phyloP scores from a whole-genome alignment of 2,113 vertebrate genomes.

The Rhabdornis inornatus region DNA sequence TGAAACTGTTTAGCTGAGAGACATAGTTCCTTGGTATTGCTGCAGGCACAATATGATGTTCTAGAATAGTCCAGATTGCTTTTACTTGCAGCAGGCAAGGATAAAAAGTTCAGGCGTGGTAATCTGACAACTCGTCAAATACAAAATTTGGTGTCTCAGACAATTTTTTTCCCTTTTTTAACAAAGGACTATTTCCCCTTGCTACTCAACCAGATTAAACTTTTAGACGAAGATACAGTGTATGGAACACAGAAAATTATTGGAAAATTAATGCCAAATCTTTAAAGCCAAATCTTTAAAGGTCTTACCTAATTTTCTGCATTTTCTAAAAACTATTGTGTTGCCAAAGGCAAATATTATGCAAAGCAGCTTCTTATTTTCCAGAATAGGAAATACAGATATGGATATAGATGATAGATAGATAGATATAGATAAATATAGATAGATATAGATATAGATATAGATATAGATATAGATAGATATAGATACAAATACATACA shows the following conservation, averaged over 20 bases:
- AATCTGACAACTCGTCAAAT: background rate
- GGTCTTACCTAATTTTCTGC: background rate
- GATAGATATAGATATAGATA: background rate
- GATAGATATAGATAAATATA: background rate
- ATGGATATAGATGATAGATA: background rate
- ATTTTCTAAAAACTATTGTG: background rate
- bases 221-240: background rate
- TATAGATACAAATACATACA: no score
- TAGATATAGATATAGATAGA: background rate
- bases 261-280: background rate
- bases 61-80: background rate
- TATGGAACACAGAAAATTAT: background rate
- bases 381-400: background rate
- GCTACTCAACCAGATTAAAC: background rate
- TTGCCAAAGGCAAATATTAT: background rate
- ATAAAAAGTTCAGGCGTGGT: background rate
- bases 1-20: background rate
- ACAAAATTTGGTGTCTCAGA: background rate
- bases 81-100: background rate
- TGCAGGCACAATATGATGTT: background rate
- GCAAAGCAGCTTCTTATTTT: conserved; percentile 9
- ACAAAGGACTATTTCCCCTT: background rate
- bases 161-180: background rate
- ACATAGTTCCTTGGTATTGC: background rate
- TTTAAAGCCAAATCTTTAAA: background rate